These are phyloP conservation scores for Xanthorhoe spadicearia DNA, from an alignment of 2,888 invertebrate species.

Conservation along the genomic window DNA sequence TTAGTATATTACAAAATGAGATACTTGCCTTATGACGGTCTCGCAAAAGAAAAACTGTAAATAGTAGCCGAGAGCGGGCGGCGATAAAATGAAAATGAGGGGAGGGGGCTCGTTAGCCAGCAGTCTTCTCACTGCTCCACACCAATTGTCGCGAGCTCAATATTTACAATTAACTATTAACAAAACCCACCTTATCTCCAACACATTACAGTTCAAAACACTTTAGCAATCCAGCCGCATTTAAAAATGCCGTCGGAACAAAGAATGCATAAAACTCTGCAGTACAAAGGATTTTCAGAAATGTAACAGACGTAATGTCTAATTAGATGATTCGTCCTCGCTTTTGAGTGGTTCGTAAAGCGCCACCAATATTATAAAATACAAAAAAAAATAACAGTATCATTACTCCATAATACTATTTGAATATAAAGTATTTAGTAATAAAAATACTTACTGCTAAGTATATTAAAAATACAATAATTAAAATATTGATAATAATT, in stretches of 20 bases:
- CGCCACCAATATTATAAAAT: slow-evolving; percentile 21
- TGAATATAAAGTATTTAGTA: not conserved
- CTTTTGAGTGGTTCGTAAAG: slow-evolving; percentile 48
- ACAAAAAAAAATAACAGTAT: not conserved
- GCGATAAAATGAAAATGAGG: slow-evolving; percentile 78
- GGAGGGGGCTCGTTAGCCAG: slow-evolving; percentile 74
- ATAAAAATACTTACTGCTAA: no score
- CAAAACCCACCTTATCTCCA: slow-evolving; percentile 54
- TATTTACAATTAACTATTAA: slow-evolving; percentile 55
- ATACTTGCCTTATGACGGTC: slow-evolving; percentile 60
- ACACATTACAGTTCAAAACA: slow-evolving; percentile 52
- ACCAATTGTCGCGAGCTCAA: slow-evolving; percentile 75
- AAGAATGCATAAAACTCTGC: slow-evolving; percentile 79
- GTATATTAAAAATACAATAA: no score
- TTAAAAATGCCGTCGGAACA: slow-evolving; percentile 71
- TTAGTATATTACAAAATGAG: slow-evolving; percentile 65
- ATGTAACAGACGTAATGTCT: slow-evolving; percentile 78
- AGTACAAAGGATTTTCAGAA: slow-evolving; percentile 80
- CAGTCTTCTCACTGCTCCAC: slow-evolving; percentile 66
- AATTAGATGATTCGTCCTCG: slow-evolving; percentile 76
- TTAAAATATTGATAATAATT: no score
- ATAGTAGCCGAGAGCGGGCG: slow-evolving; percentile 62
- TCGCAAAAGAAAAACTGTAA: slow-evolving; percentile 67
- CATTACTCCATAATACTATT: not conserved
- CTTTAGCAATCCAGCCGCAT: slow-evolving; percentile 32